Evolutionary conservation across 2,113 vertebrate genomes (phyloP), one percentile per base, ranked within the genome.

Genomic region (Electrona antarctica): DNA sequence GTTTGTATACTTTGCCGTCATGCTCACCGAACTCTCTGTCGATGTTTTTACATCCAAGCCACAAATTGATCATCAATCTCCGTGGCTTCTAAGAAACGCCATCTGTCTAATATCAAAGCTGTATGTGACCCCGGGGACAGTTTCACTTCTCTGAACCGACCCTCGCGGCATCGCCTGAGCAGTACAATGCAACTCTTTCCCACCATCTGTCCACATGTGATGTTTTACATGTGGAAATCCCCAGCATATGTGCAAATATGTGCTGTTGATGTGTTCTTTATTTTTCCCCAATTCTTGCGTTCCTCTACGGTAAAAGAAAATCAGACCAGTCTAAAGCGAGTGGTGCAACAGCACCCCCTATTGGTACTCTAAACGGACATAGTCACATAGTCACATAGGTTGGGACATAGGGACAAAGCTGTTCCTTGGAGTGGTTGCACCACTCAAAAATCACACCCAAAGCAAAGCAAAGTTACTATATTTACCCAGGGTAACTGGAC

Each of bases 41-140:
- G 15, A 28, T 54, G 64, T 45, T 47, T 41, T 68, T 14, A 57
- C 66, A 46, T 57, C n/a, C 52, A 6, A 15, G 33, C 14, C 54
- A 57, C 8, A 28, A 21, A 68, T 7, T 28, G n/a, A 59, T 7
- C 21, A 28, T 12, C 41, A 74, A 66, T 46, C 64, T 60, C 67
- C 64, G 33, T 65, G 76, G 57, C 10, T 1, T 67, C 60, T 55
- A 14, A 52, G 63, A 71, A 78, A 81, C 71, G 70, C 80, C 81
- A 79, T 84, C 77, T 77, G 73, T 69, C 80, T 60, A 77, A 73
- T 85, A 71, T 82, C 63, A 79, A 52, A 71, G 69, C 54, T 52
- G 68, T 70, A 87, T 78, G 63, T 56, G 64, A 79, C 86, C 74
- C 82, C 2, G 0, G 77, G 80, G 85, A 86, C 60, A 15, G 14